Evolutionary conservation across 2,113 vertebrate genomes (phyloP).

Genomic region (Chionomys nivalis): DNA sequence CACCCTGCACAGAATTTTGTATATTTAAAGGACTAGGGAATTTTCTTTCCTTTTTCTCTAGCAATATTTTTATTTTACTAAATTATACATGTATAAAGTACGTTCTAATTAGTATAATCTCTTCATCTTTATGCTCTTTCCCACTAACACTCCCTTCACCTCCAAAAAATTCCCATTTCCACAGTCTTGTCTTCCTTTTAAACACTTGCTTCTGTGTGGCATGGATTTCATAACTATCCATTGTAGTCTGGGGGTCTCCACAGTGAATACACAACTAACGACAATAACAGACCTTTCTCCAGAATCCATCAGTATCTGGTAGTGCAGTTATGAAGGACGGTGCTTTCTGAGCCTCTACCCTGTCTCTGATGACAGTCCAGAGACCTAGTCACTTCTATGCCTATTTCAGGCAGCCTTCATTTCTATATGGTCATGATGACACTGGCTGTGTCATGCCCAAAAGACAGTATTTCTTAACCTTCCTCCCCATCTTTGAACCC

Average conservation of each 20-base stretch:
- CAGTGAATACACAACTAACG: not conserved
- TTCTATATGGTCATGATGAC: not conserved
- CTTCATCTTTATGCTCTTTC: not conserved
- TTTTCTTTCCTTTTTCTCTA: not conserved
- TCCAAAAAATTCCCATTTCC: not conserved
- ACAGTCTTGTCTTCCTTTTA: not conserved
- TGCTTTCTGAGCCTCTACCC: not conserved
- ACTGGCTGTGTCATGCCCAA: not conserved
- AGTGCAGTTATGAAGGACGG: not conserved
- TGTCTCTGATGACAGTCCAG: not conserved
- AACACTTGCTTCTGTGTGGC: not conserved
- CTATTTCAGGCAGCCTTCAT: not conserved
- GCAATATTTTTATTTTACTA: not conserved
- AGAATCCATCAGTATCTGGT: not conserved
- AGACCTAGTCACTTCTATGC: not conserved
- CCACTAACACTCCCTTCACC: not conserved
- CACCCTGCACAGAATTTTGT: not conserved
- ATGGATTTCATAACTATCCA: not conserved
- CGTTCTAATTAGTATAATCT: not conserved
- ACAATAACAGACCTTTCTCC: not conserved
- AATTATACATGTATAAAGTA: not conserved
- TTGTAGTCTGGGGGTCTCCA: not conserved
- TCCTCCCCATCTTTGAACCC: not conserved
- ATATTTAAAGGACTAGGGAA: not conserved
- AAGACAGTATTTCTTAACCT: not conserved